These are phyloP conservation scores for Drepana arcuata DNA, from an alignment of 1,140 invertebrate genomes.

Conservation along the genomic window DNA sequence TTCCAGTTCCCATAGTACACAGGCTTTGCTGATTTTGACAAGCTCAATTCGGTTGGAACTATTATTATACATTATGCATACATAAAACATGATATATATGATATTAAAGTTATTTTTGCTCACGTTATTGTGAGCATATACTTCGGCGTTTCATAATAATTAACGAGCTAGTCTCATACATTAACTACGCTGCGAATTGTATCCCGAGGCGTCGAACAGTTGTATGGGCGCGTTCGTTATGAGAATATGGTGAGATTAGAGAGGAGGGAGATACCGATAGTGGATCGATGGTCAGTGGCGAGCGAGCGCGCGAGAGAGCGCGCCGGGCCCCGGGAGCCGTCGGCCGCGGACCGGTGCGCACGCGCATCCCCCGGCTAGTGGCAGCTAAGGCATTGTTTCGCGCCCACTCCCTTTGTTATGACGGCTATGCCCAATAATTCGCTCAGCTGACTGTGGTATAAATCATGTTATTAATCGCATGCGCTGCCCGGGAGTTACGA, in stretches of 20 bases:
- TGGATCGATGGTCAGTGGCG: slow-evolving; percentile 17
- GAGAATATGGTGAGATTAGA: slow-evolving; percentile 24
- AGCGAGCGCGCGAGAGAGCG: slow-evolving; percentile 13
- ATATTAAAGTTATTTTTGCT: too few species aligned
- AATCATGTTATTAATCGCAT: slow-evolving; percentile 28
- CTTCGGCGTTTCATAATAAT: too few species aligned
- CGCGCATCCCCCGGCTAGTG: slow-evolving; percentile 19
- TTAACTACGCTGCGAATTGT: slow-evolving; percentile 24
- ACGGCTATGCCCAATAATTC: slow-evolving; percentile 38
- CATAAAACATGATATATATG: too few species aligned
- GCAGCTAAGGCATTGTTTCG: slow-evolving; percentile 20
- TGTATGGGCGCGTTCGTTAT: too few species aligned
- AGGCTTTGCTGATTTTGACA: too few species aligned
- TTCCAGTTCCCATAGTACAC: too few species aligned
- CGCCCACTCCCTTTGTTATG: slow-evolving; percentile 27
- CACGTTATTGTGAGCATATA: too few species aligned
- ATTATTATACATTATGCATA: too few species aligned
- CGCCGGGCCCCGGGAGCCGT: slow-evolving; percentile 10
- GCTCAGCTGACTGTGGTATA: slow-evolving; percentile 34
- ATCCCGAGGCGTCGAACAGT: slow-evolving; percentile 24
- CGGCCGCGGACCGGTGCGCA: slow-evolving; percentile 12
- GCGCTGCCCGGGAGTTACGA: slow-evolving; percentile 15
- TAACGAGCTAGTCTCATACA: too few species aligned
- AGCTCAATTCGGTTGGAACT: too few species aligned
- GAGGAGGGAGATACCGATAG: slow-evolving; percentile 24